Percentiles rank a stretch among this genome's conserved stretches.
Evolutionary conservation across 2,888 invertebrate species (phyloP).

Genomic region (Lingula anatina): DNA sequence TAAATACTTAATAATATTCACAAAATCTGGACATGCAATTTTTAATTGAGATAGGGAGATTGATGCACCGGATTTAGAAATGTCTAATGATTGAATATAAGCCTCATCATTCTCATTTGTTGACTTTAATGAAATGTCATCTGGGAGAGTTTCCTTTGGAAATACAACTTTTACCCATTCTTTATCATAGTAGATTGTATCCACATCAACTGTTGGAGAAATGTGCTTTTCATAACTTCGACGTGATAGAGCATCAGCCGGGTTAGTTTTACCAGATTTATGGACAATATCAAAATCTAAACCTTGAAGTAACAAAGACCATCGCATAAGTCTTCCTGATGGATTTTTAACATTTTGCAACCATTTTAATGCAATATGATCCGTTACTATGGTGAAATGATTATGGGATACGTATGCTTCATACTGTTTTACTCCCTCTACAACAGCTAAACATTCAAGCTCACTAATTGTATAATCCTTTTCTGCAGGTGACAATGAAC

Average conservation of each 20-base stretch:
- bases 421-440: conserved; percentile 15
- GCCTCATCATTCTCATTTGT: too few species aligned
- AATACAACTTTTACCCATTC: too few species aligned
- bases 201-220: too few species aligned
- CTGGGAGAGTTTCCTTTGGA: too few species aligned
- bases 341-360: conserved; percentile 12
- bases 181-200: too few species aligned
- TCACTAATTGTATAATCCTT: conserved; percentile 12
- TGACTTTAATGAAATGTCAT: too few species aligned
- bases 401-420: conserved; percentile 12
- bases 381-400: conserved; percentile 15
- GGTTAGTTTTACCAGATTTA: conserved; percentile 10
- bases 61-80: too few species aligned
- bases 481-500: conserved; percentile 11
- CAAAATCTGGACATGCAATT: conserved; percentile 7
- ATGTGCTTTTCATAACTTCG: too few species aligned
- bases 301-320: conserved; percentile 10
- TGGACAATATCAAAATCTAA: conserved; percentile 1
- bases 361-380: conserved; percentile 15
- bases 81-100: too few species aligned
- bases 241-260: conserved; percentile 11
- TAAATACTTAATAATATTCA: conserved; percentile 4
- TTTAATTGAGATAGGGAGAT: conserved; percentile 4
- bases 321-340: conserved; percentile 8
- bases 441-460: conserved; percentile 14